These are phyloP conservation scores for Cheilosia pagana DNA, from an alignment of 2,888 invertebrate genomes.

Conservation along the genomic window DNA sequence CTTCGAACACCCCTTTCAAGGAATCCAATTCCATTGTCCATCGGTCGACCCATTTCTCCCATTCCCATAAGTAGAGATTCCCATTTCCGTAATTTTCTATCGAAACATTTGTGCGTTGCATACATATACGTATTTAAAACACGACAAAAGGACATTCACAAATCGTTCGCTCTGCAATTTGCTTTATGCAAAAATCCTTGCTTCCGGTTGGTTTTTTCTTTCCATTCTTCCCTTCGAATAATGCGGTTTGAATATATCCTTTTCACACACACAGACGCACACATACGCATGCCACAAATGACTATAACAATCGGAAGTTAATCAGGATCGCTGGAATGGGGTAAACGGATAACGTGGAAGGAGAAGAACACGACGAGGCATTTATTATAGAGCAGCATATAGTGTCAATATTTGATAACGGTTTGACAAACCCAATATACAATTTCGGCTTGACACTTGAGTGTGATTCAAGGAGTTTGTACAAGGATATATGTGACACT, in stretches of 20 bases:
- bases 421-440: slow-evolving; percentile 23
- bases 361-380: neutral
- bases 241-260: slow-evolving; percentile 28
- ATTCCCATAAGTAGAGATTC: slow-evolving; percentile 3
- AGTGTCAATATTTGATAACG: slow-evolving; percentile 42
- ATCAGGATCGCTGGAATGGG: slow-evolving; percentile 32
- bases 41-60: slow-evolving; percentile 1
- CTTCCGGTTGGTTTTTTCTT: slow-evolving; percentile 53
- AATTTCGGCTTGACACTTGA: slow-evolving; percentile 9
- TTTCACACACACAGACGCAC: slow-evolving; percentile 5
- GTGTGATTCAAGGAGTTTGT: slow-evolving; percentile 13
- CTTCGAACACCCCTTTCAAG: slow-evolving; percentile 4
- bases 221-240: slow-evolving; percentile 26
- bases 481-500: neutral
- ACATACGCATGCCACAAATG: neutral
- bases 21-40: slow-evolving; percentile 7
- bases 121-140: neutral
- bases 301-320: slow-evolving; percentile 37
- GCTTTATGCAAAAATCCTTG: slow-evolving; percentile 21
- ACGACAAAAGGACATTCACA: slow-evolving; percentile 47
- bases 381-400: neutral
- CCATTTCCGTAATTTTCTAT: neutral
- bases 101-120: slow-evolving; percentile 6
- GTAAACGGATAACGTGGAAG: neutral
- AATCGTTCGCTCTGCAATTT: slow-evolving; percentile 33